Evolutionary conservation across 2,113 vertebrate genomes (phyloP), one percentile per base, ranked within the genome.

Genomic region (Dicrurus megarhynchus): DNA sequence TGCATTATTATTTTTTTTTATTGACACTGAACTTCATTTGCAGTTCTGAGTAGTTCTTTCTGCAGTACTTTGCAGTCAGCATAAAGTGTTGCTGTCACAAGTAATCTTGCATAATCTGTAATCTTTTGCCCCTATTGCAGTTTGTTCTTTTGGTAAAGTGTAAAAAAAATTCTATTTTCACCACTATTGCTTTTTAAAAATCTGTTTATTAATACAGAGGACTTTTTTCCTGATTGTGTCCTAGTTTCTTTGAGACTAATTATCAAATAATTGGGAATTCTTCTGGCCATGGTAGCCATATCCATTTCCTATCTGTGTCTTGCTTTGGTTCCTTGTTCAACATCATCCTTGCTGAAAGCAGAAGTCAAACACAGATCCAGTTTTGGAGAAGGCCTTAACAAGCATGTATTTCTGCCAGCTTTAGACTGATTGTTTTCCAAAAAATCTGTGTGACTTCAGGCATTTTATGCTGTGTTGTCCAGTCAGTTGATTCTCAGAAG

Each of bases 91-190:
- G n/a, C n/a, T n/a, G n/a, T n/a, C n/a, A n/a, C n/a, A n/a, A n/a
- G n/a, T n/a, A n/a, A n/a, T 89, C 83, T 95, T 96, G 80, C 80
- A 52, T 65, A 83, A 94, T 92, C 88, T 86, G 12, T 76, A 80
- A 92, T 88, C 76, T 95, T 96, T 84, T 74, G 37, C 39, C 50
- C 37, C 71, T 68, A 11, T 77, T 86, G 33, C n/a, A 37, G 22
- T 69, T 93, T 88, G 22, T 70, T 64, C 28, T 63, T 76, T 20
- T 69, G 32, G 63, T 77, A 61, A 69, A 37, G 6, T 7, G 4
- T n/a, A 63, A 70, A 37, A 39, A 89, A 49, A 30, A 16, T 1
- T 8, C 1, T 3, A 0, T 80, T 83, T 83, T 73, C n/a, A 42
- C 13, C 16, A 24, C 16, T 39, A 10, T 15, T 50, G 27, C 22